Evolutionary conservation across 2,888 invertebrate species (phyloP).

Genomic region (Ditylenchus weischeri): DNA sequence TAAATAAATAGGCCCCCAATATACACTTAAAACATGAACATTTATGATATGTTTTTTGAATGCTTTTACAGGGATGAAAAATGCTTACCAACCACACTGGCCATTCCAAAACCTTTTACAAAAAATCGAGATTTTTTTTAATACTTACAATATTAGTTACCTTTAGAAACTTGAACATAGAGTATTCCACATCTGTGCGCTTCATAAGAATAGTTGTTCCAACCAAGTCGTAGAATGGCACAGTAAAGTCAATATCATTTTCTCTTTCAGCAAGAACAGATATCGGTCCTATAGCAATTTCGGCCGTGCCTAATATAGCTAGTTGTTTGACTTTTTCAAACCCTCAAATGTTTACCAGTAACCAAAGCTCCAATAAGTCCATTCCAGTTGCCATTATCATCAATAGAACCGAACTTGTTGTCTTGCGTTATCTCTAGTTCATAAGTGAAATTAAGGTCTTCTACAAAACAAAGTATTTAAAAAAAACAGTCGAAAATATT

Average conservation of each 20-base stretch:
- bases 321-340: no score
- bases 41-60: no score
- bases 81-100: conserved; percentile 77
- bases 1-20: conserved; percentile 89
- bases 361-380: conserved; percentile 71
- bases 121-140: no score
- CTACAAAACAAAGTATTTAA: conserved; percentile 57
- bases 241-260: conserved; percentile 90
- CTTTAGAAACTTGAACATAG: conserved; percentile 90
- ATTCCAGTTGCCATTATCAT: conserved; percentile 79
- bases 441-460: conserved; percentile 82
- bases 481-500: neutral
- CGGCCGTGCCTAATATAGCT: conserved; percentile 60
- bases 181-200: conserved; percentile 80
- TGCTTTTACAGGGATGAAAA: no score
- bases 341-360: no score
- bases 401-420: conserved; percentile 82
- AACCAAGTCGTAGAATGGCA: conserved; percentile 94
- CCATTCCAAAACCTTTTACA: conserved; percentile 70
- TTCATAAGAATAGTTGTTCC: conserved; percentile 94
- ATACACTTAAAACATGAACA: conserved; percentile 68
- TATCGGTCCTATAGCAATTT: conserved; percentile 86
- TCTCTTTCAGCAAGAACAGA: conserved; percentile 93
- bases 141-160: conserved; percentile 67
- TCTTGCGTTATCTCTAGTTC: conserved; percentile 73